These are phyloP conservation scores for Hirtodrosophila histrioides DNA, from an alignment of 2,888 invertebrate genomes.

Conservation along the genomic window DNA sequence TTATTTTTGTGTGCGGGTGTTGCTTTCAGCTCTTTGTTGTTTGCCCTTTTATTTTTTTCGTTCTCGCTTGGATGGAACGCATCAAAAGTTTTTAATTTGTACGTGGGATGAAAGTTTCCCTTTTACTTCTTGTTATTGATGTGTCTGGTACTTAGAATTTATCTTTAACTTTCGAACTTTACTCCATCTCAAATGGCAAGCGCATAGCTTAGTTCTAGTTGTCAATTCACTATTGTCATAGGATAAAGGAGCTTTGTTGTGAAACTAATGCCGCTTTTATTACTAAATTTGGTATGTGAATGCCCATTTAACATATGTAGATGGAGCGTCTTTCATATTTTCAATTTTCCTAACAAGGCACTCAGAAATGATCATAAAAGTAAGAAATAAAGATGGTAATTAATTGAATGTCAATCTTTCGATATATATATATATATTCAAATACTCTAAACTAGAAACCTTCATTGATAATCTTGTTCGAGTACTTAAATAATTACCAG, in stretches of 20 bases:
- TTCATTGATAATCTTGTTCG: too few species aligned
- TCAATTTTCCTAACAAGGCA: too few species aligned
- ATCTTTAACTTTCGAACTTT: conserved; percentile 21
- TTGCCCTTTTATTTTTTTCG: conserved; percentile 6
- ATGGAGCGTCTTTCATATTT: too few species aligned
- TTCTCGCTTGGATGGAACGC: conserved; percentile 15
- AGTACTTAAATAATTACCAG: conserved; percentile 40
- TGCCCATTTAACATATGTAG: too few species aligned
- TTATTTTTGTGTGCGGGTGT: conserved; percentile 44
- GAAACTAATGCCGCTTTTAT: too few species aligned
- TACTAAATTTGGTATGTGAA: too few species aligned
- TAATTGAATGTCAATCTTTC: too few species aligned
- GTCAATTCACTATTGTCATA: neutral
- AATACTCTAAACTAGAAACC: too few species aligned
- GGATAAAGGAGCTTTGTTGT: neutral
- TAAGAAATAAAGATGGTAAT: too few species aligned
- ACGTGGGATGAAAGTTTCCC: conserved; percentile 37
- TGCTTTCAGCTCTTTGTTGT: conserved; percentile 10
- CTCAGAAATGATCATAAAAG: too few species aligned
- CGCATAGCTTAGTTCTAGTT: neutral
- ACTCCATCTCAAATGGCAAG: conserved; percentile 25
- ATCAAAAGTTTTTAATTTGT: conserved; percentile 52
- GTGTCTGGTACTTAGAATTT: conserved; percentile 29
- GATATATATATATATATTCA: too few species aligned
- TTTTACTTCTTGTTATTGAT: conserved; percentile 48